Evolutionary conservation across 2,888 invertebrate genomes (phyloP), one percentile per base, ranked within the genome.

Genomic region (Diaprepes abbreviatus): DNA sequence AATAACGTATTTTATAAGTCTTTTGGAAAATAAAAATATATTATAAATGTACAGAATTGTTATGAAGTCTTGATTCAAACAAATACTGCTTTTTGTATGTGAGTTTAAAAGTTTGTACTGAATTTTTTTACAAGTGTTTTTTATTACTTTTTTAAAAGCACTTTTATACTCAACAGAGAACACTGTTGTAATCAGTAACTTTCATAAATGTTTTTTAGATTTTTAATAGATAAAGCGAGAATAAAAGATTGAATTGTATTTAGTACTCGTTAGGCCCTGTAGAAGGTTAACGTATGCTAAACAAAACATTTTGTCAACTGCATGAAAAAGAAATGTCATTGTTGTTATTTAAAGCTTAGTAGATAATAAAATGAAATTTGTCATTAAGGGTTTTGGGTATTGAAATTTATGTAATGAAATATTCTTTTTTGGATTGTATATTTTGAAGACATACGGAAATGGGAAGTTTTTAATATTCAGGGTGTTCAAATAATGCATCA

Each of bases 101-200:
- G 63, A 74, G 74, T 72, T 70, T 66, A 38, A 65, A 75, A 71
- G 71, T 76, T 77, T 75, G 75, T 77, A 77, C 77, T 76, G 76
- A 76, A 74, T 77, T 76, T 75, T 73, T 73, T 75, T 74, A 74
- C 71, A 74, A 74, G 72, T 71, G 74, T 77, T 76, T 77, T 77
- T 73, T 75, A 76, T 76, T 76, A 74, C 74, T 74, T 76, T 76
- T 75, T 75, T 75, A 76, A 76, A 73, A 43, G 74, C 76, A 76
- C 74, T 76, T 77, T 77, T 77, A 77, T 77, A 73, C 74, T 74
- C 66, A 17, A 38, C 43, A 63, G 54, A 54, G 12, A 54, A n/a
- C 54, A 63, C 64, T 55, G 45, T 58, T 57, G 28, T 64, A 55
- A 50, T 35, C 55, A 54, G 45, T 43, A 54, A 64, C 33, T 64